These are phyloP conservation scores for Lagopus muta DNA, from an alignment of 2,113 vertebrate genomes.

Conservation along the genomic window DNA sequence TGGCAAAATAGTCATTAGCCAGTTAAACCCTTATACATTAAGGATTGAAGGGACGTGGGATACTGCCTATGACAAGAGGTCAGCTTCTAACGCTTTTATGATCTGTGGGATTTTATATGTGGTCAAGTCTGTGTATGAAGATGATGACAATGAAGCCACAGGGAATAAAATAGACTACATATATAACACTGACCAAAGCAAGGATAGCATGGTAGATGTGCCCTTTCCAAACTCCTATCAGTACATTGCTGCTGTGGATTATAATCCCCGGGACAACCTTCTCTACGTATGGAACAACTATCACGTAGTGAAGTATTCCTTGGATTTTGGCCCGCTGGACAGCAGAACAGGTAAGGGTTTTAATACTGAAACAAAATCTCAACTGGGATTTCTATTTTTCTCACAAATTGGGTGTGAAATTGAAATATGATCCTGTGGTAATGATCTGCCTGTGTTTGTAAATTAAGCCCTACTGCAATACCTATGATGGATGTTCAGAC, in stretches of 20 bases:
- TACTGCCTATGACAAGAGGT: conserved; percentile 97
- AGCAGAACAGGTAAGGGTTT: conserved; percentile 88
- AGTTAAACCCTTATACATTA: conserved; percentile 95
- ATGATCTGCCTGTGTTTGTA: not conserved
- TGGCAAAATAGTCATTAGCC: conserved; percentile 96
- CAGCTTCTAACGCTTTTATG: conserved; percentile 99
- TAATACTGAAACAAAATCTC: not conserved
- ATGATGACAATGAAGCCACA: conserved; percentile 97
- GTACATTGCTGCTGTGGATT: conserved; percentile 99
- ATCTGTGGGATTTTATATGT: conserved; percentile 98
- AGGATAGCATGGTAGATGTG: conserved; percentile 93
- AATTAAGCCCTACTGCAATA: not conserved
- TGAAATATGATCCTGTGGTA: not conserved
- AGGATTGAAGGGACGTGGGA: conserved; percentile 98
- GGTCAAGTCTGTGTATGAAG: conserved; percentile 96
- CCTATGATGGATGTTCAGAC: not conserved
- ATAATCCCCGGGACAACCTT: conserved; percentile 97
- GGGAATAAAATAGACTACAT: conserved; percentile 99
- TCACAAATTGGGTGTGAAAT: not conserved
- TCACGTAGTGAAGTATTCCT: conserved; percentile 95
- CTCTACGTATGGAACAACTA: conserved; percentile 99
- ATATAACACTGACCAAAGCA: conserved; percentile 97
- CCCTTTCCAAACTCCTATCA: conserved; percentile 98
- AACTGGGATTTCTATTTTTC: not conserved
- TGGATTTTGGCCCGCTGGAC: conserved; percentile 95